These are phyloP conservation scores for Etheostoma nigrum DNA, from an alignment of 2,797 vertebrate species.

Conservation along the genomic window DNA sequence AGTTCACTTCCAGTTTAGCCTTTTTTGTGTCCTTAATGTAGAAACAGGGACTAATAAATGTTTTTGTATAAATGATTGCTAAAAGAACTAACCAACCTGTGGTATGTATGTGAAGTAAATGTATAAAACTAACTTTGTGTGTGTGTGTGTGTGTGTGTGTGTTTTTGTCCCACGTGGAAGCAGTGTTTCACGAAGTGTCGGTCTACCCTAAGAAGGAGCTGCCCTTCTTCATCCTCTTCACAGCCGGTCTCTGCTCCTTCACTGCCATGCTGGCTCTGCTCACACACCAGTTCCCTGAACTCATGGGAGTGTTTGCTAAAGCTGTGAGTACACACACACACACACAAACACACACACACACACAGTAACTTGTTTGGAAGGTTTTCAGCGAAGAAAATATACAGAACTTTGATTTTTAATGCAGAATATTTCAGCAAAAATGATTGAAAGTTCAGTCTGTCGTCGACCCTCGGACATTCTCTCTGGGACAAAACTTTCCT, in stretches of 20 bases:
- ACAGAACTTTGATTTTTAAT: background rate
- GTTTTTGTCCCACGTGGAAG: conserved; percentile 70
- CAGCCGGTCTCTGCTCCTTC: conserved; percentile 97
- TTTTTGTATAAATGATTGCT: background rate
- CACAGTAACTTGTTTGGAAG: background rate
- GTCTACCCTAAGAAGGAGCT: conserved; percentile 99
- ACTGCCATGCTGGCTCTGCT: conserved; percentile 98
- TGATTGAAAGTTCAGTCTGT: background rate
- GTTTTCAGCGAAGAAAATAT: background rate
- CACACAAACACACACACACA: conserved; percentile 30
- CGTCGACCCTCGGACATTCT: conserved; percentile 2
- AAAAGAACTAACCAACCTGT: background rate
- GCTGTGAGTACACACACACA: conserved; percentile 88
- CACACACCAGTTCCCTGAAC: conserved; percentile 99
- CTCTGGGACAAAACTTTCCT: background rate
- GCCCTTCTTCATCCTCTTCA: conserved; percentile 99
- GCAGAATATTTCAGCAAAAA: background rate
- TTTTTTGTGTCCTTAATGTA: too few relatives aligned
- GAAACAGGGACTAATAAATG: too few relatives aligned
- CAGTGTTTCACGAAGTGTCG: conserved; percentile 99
- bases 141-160: conserved; percentile 35
- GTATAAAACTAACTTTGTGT: conserved; percentile 48
- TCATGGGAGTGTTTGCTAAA: conserved; percentile 99
- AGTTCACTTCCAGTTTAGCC: background rate
- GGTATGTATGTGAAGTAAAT: background rate